Conservation (phyloP, 2,113 vertebrate species). For the Mystacornis crossleyi region DNA sequence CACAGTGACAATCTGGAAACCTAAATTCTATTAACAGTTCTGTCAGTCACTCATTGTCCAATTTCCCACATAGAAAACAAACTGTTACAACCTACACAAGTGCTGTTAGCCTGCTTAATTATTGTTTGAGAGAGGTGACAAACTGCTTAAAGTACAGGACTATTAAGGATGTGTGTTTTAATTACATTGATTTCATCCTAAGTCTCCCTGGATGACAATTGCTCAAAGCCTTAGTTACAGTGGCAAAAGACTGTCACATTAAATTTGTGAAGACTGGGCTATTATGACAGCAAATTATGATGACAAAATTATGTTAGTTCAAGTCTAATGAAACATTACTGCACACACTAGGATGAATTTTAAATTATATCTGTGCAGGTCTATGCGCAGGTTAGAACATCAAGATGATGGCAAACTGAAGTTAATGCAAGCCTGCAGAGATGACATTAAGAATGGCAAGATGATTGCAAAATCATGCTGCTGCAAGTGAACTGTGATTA, state of each 20-base stretch:
- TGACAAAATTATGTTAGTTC: conserved; percentile 69
- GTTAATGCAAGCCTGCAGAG: conserved; percentile 43
- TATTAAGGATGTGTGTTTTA: conserved; percentile 23
- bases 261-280: conserved; percentile 49
- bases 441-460: conserved; percentile 41
- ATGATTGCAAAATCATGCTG: conserved; percentile 51
- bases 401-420: conserved; percentile 56
- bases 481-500: conserved; percentile 32
- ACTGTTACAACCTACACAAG: background rate
- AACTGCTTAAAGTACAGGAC: background rate
- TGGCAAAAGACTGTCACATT: conserved; percentile 50
- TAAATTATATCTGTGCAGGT: conserved; percentile 36
- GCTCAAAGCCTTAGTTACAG: conserved; percentile 28
- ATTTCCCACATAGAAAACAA: background rate
- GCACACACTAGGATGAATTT: conserved; percentile 46
- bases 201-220: background rate
- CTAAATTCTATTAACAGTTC: background rate
- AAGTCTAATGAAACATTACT: conserved; percentile 68
- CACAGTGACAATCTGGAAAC: background rate
- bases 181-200: conserved; percentile 47
- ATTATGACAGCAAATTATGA: conserved; percentile 64
- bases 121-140: background rate
- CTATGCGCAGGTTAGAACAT: conserved; percentile 42
- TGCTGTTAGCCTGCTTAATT: background rate
- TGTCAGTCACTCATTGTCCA: background rate